Conservation (phyloP, 1,140 invertebrate genomes). For the Brachionus angularis region DNA sequence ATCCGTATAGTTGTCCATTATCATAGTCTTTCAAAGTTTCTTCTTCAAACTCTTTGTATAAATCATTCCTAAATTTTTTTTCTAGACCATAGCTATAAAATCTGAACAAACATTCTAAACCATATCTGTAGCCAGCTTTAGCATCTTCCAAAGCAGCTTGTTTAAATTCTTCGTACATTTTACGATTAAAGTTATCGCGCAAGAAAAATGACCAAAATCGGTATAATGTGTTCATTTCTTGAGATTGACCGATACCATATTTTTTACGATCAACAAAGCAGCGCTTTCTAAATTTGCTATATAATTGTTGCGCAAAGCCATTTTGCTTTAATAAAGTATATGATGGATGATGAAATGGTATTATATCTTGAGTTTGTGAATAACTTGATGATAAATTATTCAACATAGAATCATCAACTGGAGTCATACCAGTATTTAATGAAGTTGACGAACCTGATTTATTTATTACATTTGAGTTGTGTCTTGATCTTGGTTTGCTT, state of each 20-base stretch:
- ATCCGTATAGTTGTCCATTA: conserved; percentile 78
- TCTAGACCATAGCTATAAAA: conserved; percentile 97
- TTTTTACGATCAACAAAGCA: conserved; percentile 67
- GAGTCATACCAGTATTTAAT: conserved; percentile 16
- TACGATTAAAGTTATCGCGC: conserved; percentile 92
- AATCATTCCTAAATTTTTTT: conserved; percentile 80
- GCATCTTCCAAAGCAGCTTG: conserved; percentile 86
- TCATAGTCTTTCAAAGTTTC: conserved; percentile 89
- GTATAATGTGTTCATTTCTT: conserved; percentile 95
- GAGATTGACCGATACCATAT: conserved; percentile 75
- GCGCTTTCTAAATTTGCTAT: conserved; percentile 77
- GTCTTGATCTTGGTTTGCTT: conserved; percentile 49
- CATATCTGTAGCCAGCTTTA: conserved; percentile 72
- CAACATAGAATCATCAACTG: neutral
- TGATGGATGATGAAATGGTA: conserved; percentile 84
- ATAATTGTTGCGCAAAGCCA: conserved; percentile 92
- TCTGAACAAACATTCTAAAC: conserved; percentile 92
- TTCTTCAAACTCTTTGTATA: conserved; percentile 90
- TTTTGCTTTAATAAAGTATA: conserved; percentile 91
- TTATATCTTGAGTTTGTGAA: conserved; percentile 67
- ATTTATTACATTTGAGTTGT: conserved; percentile 34
- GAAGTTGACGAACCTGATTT: no score
- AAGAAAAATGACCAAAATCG: conserved; percentile 99
- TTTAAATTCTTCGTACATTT: conserved; percentile 95
- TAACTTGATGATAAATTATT: conserved; percentile 66